Evolutionary conservation across 2,797 vertebrate genomes (phyloP), one percentile per base, ranked within the genome.

Genomic region (Hozukius guyotensis): DNA sequence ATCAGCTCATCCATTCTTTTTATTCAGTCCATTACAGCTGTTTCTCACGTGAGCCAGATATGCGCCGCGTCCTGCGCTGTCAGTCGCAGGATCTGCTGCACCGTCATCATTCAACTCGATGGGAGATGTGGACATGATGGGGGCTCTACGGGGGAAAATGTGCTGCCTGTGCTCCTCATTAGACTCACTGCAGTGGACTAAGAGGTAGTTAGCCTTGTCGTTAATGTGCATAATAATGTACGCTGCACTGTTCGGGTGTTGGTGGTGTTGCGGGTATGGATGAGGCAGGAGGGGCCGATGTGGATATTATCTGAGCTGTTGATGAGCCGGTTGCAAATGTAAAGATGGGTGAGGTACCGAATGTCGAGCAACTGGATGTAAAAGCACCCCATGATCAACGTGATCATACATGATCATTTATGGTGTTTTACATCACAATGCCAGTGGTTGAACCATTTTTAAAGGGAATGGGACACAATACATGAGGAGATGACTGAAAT

Each of bases 151-250:
- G 71, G 80, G 32, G 59, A 2, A 59, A 46, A 77, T 61, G 68
- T 34, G 57, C 76, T 42, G 76, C 71, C 66, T 72, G 62, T 55
- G 63, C 77, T 83, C 36, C 77, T 89, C 84, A 75, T 91, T 83
- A 87, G 62, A 76, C 27, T 72, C 72, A 74, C 79, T 56, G 73
- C 82, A 81, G 77, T 71, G 84, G 81, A 71, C 89, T 78, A 65
- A 68, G 81, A 75, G 83, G 80, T 73, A 81, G 87, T 91, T 89
- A 86, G 70, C 38, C 3, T 18, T 1, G 14, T 60, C 29, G 29
- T 49, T 84, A 84, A 86, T 63, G 74, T 81, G 81, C 42, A 8
- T 61, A 16, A 69, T 84, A 60, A 81, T 72, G 38, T 24, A n/a
- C 65, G 8, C 32, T 25, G 20, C 52, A 13, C 24, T 49, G 60